Conservation (phyloP, 2,113 vertebrate genomes). For the Albula goreensis region DNA sequence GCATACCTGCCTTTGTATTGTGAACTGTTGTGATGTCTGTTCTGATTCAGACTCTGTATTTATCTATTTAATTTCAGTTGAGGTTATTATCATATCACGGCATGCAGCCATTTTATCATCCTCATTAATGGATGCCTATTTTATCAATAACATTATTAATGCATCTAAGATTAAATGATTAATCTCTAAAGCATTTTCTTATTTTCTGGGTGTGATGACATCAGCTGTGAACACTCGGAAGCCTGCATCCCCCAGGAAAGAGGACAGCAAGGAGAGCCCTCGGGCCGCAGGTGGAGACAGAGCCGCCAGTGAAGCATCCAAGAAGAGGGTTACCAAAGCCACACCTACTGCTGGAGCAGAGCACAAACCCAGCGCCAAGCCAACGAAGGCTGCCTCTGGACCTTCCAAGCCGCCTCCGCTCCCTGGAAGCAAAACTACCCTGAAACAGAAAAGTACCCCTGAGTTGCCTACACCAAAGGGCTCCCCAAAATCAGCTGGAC, state of each 20-base stretch:
- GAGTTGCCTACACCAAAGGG: constrained; percentile 50
- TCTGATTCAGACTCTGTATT: too few relatives aligned
- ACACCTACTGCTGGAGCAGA: constrained; percentile 44
- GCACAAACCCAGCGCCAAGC: constrained; percentile 72
- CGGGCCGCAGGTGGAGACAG: constrained; percentile 60
- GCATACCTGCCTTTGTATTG: too few relatives aligned
- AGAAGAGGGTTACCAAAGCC: constrained; percentile 76
- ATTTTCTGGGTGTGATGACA: constrained; percentile 64
- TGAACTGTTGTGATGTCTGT: too few relatives aligned
- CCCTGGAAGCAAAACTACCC: constrained; percentile 51
- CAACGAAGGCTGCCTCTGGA: constrained; percentile 55
- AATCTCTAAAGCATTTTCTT: constrained; percentile 19
- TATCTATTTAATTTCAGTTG: too few relatives aligned
- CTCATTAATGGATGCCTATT: too few relatives aligned
- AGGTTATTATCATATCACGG: too few relatives aligned
- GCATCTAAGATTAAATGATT: neutral
- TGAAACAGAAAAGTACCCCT: constrained; percentile 55
- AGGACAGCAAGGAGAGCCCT: constrained; percentile 69
- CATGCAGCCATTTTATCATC: too few relatives aligned
- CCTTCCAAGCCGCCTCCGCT: constrained; percentile 47
- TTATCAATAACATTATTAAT: neutral
- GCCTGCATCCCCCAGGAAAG: constrained; percentile 79
- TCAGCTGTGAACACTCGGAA: constrained; percentile 67
- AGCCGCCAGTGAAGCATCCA: constrained; percentile 61
- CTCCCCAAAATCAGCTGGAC: constrained; percentile 48